Evolutionary conservation across 2,888 invertebrate species (phyloP).

Genomic region (Nemotelus nigrinus): DNA sequence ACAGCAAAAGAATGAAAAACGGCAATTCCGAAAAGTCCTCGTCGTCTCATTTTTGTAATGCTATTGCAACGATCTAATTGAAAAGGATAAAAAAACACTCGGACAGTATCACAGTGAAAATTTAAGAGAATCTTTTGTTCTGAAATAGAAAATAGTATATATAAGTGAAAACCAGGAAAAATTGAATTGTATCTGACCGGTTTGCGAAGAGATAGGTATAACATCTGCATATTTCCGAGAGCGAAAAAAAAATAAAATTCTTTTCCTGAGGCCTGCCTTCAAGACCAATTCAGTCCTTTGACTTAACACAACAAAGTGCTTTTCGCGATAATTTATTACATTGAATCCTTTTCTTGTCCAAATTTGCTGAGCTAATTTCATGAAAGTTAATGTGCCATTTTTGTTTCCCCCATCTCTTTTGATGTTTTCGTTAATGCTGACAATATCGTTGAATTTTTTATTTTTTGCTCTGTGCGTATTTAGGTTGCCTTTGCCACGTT

Average conservation of each 20-base stretch:
- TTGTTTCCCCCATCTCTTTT: conserved; percentile 1
- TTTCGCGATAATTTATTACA: conserved; percentile 48
- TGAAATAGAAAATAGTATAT: too few relatives aligned
- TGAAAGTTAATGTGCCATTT: conserved; percentile 48
- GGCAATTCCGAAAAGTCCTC: background rate
- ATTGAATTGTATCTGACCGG: too few relatives aligned
- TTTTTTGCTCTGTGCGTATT: too few relatives aligned
- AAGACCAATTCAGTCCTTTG: conserved; percentile 25
- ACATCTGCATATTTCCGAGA: too few relatives aligned
- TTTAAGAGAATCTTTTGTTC: background rate
- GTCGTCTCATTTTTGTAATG: background rate
- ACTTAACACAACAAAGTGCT: conserved; percentile 41
- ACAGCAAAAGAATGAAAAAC: background rate
- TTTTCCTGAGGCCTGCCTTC: background rate
- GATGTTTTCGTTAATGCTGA: background rate
- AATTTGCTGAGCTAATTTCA: conserved; percentile 49
- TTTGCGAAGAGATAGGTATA: too few relatives aligned
- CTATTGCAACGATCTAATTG: conserved; percentile 9
- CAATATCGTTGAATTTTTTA: too few relatives aligned
- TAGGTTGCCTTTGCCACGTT: too few relatives aligned
- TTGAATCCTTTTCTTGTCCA: conserved; percentile 45
- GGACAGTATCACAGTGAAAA: conserved; percentile 12
- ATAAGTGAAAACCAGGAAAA: too few relatives aligned
- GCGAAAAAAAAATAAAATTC: too few relatives aligned
- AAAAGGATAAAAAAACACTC: conserved; percentile 33